Conservation (phyloP, 2,797 vertebrate species). For the Aphelocoma californica region DNA sequence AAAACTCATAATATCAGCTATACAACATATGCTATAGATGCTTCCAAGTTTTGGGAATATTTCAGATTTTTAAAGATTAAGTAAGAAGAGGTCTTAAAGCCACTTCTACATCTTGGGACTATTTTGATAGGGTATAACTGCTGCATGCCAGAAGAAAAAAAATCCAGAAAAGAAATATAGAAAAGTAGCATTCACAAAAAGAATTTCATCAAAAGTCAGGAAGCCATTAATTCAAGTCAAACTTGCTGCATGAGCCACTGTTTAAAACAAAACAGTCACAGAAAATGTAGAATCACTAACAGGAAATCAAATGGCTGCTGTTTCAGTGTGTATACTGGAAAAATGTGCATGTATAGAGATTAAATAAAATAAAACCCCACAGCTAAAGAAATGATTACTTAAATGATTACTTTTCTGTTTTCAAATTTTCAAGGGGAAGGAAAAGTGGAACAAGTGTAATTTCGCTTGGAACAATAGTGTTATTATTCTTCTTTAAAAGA, state of each 20-base stretch:
- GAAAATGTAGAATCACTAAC: neutral
- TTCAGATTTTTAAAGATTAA: neutral
- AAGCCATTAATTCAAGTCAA: constrained; percentile 8
- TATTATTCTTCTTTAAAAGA: constrained; percentile 14
- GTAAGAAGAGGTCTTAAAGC: neutral
- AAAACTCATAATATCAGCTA: neutral
- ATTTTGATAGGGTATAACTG: neutral
- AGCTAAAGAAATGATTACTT: neutral
- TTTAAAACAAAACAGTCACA: neutral
- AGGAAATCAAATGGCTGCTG: constrained; percentile 29
- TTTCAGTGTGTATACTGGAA: neutral
- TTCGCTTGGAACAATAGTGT: neutral
- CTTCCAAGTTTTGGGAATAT: neutral
- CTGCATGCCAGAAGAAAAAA: neutral
- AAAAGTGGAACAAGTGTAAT: neutral
- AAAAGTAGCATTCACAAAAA: neutral
- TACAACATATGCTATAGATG: accelerated
- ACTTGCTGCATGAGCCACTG: neutral
- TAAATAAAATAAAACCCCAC: constrained; percentile 2
- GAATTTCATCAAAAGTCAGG: neutral
- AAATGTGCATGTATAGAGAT: neutral
- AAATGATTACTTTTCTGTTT: neutral
- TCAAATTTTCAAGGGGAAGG: neutral
- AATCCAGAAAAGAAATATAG: neutral
- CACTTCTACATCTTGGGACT: neutral